Base-by-base conservation (phyloP, 2,113 vertebrate species). In the Zosterops lateralis region DNA sequence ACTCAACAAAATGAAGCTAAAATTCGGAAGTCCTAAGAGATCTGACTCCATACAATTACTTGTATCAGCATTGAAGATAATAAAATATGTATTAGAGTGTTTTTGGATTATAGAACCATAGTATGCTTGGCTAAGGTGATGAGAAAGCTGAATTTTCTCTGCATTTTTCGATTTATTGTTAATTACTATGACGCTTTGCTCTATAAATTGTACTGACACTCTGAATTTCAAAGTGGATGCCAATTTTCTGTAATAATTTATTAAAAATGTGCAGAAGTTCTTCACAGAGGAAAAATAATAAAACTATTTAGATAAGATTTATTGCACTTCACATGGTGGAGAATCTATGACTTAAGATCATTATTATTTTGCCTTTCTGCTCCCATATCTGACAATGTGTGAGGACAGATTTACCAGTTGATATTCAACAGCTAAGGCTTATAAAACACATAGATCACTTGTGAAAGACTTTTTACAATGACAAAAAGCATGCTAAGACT, bases 261-360 rank as follows among this genome's bases (percentile, higher is more conserved):
- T 95, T 72, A 85, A 83, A 94, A 93, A 93, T 95, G 60, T 74
- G 45, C 42, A 90, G 38, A 93, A 96, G 16, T 82, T 74, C 57
- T 88, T 45, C 61, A 54, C 5, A 7, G 48, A 96, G 29, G 1
- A 70, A 96, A 96, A 97, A 89, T 70, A 93, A 92, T 73, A 95
- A 95, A 96, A 93, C 19, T 82, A 70, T 80, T 96, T 96, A 75
- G 42, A 64, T 94, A 97, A 97, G 72, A 97, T 96, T 96, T 96
- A 97, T 95, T 84, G 53, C 51, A 53, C 12, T 83, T 73, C 42
- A 77, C 3, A 0, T 85, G 66, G 61, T 86, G 65, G 91, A 92
- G 10, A 53, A 93, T 93, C 65, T 91, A 71, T 87, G 86, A 92
- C 60, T 85, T 48, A 68, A 54, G 80, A 71, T 74, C 54, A 58